A percentile compares a stretch with the other conserved stretches of the same genome.
phyloP scores from a whole-genome alignment of 2,797 vertebrate genomes.

The Tragelaphus oryx region DNA sequence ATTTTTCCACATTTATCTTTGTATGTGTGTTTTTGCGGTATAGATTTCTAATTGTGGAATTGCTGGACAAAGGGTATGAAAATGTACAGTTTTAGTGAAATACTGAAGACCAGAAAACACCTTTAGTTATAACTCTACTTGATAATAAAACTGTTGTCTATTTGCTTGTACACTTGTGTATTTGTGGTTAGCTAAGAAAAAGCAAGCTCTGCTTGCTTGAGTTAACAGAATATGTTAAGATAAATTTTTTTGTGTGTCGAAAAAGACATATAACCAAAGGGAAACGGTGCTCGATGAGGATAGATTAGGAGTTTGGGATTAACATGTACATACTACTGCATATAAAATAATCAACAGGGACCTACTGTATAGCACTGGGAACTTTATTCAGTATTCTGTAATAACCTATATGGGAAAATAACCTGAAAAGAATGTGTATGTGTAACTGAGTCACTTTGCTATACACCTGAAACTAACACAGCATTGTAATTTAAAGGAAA shows the following conservation, averaged over 20 bases:
- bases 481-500: neutral
- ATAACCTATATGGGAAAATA: neutral
- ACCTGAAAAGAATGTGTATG: neutral
- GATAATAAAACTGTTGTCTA: neutral
- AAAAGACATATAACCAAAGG: neutral
- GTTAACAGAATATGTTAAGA: neutral
- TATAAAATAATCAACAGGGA: neutral
- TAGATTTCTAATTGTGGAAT: neutral
- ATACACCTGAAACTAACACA: neutral
- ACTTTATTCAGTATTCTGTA: neutral
- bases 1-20: neutral
- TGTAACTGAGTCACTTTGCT: neutral
- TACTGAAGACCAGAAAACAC: neutral
- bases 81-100: conserved; percentile 1
- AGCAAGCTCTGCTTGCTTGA: neutral
- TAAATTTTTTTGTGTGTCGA: neutral
- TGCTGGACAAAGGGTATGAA: neutral
- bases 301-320: neutral
- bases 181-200: neutral
- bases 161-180: neutral
- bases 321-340: neutral
- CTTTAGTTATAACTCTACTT: neutral
- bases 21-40: neutral
- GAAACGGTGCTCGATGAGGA: neutral
- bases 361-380: neutral